Base-by-base conservation (phyloP, 2,113 vertebrate genomes). In the Lamprotornis superbus region DNA sequence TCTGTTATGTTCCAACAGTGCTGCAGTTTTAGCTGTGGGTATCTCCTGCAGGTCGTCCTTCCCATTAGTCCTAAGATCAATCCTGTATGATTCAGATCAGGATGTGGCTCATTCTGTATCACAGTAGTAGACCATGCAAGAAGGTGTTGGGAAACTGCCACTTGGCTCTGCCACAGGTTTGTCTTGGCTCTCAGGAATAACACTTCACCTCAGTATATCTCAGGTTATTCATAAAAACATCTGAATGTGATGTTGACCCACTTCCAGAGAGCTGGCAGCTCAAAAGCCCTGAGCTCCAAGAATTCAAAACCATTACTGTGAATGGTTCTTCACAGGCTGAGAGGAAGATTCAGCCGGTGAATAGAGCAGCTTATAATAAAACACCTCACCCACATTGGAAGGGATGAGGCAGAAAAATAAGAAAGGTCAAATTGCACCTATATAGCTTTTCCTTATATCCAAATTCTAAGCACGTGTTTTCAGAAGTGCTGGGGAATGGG, bases 1-100 rank as follows among this genome's bases (percentile, higher is more conserved):
- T 44, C 39, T 53, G 28, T 39, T 71, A 3, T 1, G 6, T 57
- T 81, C 53, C 64, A 39, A 2, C 6, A 71, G 19, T 35, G 14
- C n/a, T 74, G 60, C 60, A 63, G 23, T 39, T 89, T 56, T 21
- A 47, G 84, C 52, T 35, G 5, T 2, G 1, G 52, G 1, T 70
- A 2, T 14, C 19, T 56, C 27, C 39, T 57, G 37, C 53, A 53
- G 47, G 63, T n/a, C 3, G 1, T 33, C 39, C 64, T 47, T 68
- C 46, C 39, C 30, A 7, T 42, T 35, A 68, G 47, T 37, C 13
- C 3, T 11, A 1, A 2, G 7, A 55, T 42, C 9, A 2, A 3
- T 64, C 60, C 69, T 42, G 3, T 42, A 1, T 35, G 71, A 23
- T 53, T 77, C 64, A 37, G 46, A 31, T 37, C 55, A 53, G 68